Conservation (phyloP, 92 coral and sea anemone species). For the Heliopora coerulea region DNA sequence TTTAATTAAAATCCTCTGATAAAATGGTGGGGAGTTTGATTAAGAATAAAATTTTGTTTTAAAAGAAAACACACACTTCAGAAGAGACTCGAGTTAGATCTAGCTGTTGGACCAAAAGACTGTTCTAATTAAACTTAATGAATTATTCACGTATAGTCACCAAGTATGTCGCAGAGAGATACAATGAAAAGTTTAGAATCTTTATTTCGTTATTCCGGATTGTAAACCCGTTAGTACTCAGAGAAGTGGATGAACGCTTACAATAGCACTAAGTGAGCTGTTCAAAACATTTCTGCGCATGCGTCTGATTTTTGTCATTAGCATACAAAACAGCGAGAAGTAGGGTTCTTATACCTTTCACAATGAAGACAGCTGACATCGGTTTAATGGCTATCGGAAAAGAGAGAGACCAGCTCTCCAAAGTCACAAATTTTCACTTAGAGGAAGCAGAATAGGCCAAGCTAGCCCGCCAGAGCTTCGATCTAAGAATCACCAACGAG, state of each 20-base stretch:
- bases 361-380: not conserved
- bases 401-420: not conserved
- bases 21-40: not conserved
- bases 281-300: conserved; percentile 23
- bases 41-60: not conserved
- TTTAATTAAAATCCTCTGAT: not conserved
- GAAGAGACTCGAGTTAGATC: not conserved
- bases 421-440: too few species aligned
- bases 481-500: too few species aligned
- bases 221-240: too few species aligned
- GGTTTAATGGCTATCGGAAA: conserved; percentile 9
- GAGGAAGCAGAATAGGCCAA: too few species aligned
- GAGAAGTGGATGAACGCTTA: too few species aligned
- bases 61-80: not conserved
- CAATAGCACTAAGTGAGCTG: not conserved
- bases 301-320: conserved; percentile 31
- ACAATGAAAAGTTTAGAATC: too few species aligned
- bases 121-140: conserved; percentile 33
- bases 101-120: not conserved
- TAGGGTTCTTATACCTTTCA: conserved; percentile 5
- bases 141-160: conserved; percentile 43
- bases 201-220: too few species aligned
- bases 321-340: conserved; percentile 6
- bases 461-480: too few species aligned
- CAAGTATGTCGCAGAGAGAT: too few species aligned